Base-by-base conservation (phyloP, 2,113 vertebrate genomes). In the Actenoides lindsayi region DNA sequence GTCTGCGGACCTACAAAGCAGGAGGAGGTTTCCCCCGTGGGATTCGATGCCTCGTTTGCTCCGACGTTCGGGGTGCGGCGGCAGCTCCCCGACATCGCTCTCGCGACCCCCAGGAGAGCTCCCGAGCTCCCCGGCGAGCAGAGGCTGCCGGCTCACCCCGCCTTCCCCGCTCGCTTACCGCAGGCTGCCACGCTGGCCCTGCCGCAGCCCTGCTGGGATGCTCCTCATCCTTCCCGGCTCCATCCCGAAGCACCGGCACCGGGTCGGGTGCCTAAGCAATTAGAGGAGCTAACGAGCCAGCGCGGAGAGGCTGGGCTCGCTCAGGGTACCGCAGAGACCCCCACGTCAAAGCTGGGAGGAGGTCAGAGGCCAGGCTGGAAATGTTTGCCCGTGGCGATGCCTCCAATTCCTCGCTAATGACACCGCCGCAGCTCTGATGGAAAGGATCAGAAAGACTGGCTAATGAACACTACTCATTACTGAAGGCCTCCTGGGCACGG, bases 401-500 rank as follows among this genome's bases (percentile, higher is more conserved):
- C 95, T 96, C 91, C 64, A 5, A 7, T 62, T 78, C 87, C 83
- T 78, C 23, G 2, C 94, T 97, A 97, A 96, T 95, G 91, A 95
- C 95, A 53, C 68, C 1, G 56, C 74, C 1, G 25, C 74, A 10
- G 51, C 87, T 89, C 84, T 21, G 64, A 85, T 31, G 82, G 91
- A 80, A 87, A 90, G 93, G 93, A 96, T 97, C 96, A 97, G 89
- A 97, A 93, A 88, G 97, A 97, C 95, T 97, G 89, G 70, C 94
- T 97, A 97, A 97, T 95, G 96, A 96, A 94, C 91, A 95, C 75
- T 74, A 81, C 96, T 97, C 94, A 77, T 97, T 97, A 97, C 48
- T 13, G 68, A 44, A 39, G 89, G 87, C 84, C 96, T 95, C 94
- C 91, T 86, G 89, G 95, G 97, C 95, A 96, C 0, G 5, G 89